Base-by-base conservation (phyloP, 2,113 vertebrate species). In the Neomonachus schauinslandi region DNA sequence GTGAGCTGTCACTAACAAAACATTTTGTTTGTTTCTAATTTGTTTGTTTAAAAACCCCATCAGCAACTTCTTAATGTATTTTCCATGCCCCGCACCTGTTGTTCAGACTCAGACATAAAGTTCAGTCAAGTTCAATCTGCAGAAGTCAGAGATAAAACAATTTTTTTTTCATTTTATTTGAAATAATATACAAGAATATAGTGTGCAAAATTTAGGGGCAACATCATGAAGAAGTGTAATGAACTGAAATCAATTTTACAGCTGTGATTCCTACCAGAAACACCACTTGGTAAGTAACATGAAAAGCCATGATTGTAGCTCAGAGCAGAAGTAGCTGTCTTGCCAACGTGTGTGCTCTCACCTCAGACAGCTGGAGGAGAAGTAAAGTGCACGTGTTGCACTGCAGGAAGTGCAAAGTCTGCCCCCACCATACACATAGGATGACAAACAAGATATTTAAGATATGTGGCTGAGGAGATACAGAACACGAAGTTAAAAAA, bases 131-230 rank as follows among this genome's bases (percentile, higher is more conserved):
- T 42, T 91, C 51, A 97, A 77, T 53, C 93, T 94, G 65, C 28
- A 74, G 36, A 94, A 82, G 31, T 86, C 91, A 76, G 76, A 86
- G 51, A 92, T 55, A 94, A 92, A 92, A 87, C 55, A 76, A 65
- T 33, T 93, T 94, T 95, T 87, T 98, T 99, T 99, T 99, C 98
- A 98, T 99, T 99, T 99, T 99, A 99, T 99, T 99, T 99, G 99
- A 99, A 99, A 99, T 99, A 99, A 99, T 99, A 99, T 99, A 99
- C 99, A 99, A 99, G 99, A 99, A 99, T 99, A 99, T 99, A 99
- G 97, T 99, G 99, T 99, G 99, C 99, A 99, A 99, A 99, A 99
- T 99, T 99, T 99, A 98, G 99, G 99, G 99, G 99, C 99, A 99
- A 99, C 98, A 98, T 99, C 99, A 99, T 99, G 98, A 98, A 98